Evolutionary conservation across 2,113 vertebrate genomes (phyloP).

Genomic region (Dinomys branickii): DNA sequence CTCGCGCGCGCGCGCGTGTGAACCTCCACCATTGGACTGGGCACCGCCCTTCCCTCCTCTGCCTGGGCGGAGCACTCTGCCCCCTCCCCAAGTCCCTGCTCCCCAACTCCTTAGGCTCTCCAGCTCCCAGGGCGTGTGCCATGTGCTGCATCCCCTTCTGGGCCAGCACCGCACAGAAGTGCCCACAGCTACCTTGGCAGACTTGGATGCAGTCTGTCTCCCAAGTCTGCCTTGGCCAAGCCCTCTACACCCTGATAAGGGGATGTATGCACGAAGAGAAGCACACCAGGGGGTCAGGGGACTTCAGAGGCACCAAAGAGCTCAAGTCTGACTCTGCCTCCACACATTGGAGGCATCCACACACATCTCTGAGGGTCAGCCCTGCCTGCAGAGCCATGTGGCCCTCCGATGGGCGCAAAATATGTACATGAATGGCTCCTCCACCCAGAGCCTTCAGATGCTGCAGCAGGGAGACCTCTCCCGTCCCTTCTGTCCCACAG

Average conservation of each 20-base stretch:
- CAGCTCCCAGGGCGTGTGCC: rapidly evolving
- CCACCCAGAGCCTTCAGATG: neutral
- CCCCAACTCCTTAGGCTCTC: neutral
- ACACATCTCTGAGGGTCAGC: neutral
- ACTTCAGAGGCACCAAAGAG: neutral
- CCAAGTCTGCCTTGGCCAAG: neutral
- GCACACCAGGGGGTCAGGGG: neutral
- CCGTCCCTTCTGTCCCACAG: neutral
- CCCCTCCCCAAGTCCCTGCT: neutral
- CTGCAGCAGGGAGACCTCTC: neutral
- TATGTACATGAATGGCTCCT: neutral
- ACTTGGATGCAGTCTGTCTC: neutral
- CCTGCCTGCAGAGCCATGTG: neutral
- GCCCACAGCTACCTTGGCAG: neutral
- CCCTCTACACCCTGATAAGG: neutral
- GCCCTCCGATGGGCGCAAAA: neutral
- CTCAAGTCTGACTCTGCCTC: neutral
- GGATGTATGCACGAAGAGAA: neutral
- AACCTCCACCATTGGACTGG: neutral
- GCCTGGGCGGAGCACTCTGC: neutral
- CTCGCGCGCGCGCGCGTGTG: no score
- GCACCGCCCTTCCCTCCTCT: neutral
- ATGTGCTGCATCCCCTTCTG: neutral
- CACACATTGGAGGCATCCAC: neutral
- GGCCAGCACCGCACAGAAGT: neutral